Conservation (phyloP, 2,113 vertebrate species). For the Aldabrachelys gigantea region DNA sequence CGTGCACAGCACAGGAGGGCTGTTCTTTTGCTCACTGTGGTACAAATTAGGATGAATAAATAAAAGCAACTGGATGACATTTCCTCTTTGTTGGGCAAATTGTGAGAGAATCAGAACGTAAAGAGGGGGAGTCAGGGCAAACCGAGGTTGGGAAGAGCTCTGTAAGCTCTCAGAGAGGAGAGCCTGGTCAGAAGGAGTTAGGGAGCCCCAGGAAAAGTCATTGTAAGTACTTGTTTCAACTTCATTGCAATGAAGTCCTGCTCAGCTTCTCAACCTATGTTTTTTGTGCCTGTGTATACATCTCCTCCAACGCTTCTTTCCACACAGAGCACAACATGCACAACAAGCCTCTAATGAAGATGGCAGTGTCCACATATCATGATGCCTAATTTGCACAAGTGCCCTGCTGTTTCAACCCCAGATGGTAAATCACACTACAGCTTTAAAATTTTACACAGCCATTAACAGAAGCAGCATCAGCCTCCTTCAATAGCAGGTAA, state of each 20-base stretch:
- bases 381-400: not conserved
- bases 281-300: not conserved
- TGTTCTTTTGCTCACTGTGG: not conserved
- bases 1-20: not conserved
- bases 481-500: not conserved
- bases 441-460: not conserved
- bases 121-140: not conserved
- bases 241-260: not conserved
- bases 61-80: not conserved
- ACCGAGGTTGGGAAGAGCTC: not conserved
- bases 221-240: not conserved
- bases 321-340: not conserved
- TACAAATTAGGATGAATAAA: not conserved
- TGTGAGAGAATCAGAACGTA: not conserved
- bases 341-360: not conserved
- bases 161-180: not conserved
- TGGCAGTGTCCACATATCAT: not conserved
- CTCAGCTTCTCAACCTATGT: not conserved
- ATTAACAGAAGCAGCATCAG: not conserved
- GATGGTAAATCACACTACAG: not conserved
- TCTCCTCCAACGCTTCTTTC: not conserved
- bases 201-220: not conserved
- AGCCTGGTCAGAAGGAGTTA: not conserved
- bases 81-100: not conserved
- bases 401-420: not conserved